These are phyloP conservation scores for Gopherus evgoodei DNA, from an alignment of 2,113 vertebrate genomes.

Conservation along the genomic window DNA sequence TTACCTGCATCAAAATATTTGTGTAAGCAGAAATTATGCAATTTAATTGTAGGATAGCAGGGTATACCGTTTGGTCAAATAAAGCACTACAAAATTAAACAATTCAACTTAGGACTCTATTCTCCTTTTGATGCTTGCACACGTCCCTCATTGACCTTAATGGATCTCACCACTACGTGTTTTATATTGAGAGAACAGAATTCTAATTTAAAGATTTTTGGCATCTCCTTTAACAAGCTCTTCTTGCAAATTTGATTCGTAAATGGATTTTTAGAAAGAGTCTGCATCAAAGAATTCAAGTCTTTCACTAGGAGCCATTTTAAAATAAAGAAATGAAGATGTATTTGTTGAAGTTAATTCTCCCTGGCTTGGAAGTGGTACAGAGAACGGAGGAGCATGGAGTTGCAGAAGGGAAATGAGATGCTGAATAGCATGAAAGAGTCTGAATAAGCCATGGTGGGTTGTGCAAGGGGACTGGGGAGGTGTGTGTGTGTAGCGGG, in stretches of 20 bases:
- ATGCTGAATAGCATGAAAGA: background rate
- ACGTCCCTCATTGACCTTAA: background rate
- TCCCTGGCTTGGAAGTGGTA: background rate
- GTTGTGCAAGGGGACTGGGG: background rate
- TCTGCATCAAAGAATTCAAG: background rate
- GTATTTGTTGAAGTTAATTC: background rate
- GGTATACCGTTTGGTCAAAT: background rate
- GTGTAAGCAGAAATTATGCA: slow-evolving; percentile 7
- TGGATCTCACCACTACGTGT: rapidly evolving
- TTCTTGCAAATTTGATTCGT: background rate
- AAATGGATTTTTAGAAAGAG: background rate
- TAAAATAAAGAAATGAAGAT: background rate
- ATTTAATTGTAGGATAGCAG: slow-evolving; percentile 18
- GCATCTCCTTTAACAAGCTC: background rate
- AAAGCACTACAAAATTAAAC: background rate
- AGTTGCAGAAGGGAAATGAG: background rate
- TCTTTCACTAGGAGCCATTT: background rate
- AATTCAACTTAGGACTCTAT: background rate
- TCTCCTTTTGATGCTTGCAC: background rate
- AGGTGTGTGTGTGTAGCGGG: background rate
- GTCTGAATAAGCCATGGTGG: background rate
- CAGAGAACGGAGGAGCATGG: background rate
- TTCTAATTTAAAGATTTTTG: slow-evolving; percentile 4
- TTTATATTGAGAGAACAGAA: background rate
- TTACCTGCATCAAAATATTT: slow-evolving; percentile 6